A percentile compares a stretch with the other conserved stretches of the same genome.
These are phyloP conservation scores for Glossosoma conforme DNA, from an alignment of 1,140 invertebrate genomes.

Conservation along the genomic window DNA sequence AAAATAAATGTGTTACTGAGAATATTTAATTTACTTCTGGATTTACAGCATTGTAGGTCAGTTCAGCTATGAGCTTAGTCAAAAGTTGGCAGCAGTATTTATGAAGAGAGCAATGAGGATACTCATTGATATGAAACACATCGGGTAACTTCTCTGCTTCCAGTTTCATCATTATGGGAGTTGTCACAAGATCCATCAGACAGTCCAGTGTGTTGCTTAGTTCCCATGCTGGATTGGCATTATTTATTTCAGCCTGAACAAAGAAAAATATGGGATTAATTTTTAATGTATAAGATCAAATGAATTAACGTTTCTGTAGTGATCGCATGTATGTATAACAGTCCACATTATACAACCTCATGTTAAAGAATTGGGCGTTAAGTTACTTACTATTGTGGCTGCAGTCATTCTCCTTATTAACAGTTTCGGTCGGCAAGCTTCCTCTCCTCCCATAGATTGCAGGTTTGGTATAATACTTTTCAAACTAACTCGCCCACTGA, in stretches of 20 bases:
- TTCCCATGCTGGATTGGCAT: conserved; percentile 52
- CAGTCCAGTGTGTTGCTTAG: conserved; percentile 81
- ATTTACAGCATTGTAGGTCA: conserved; percentile 64
- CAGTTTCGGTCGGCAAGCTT: too few species aligned
- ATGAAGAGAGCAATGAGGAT: conserved; percentile 51
- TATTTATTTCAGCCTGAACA: background rate
- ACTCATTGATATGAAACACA: background rate
- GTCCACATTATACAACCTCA: too few species aligned
- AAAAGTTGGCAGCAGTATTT: conserved; percentile 82
- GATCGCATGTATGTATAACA: too few species aligned
- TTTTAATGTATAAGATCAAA: too few species aligned
- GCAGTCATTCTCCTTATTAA: too few species aligned
- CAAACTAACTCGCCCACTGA: conserved; percentile 12
- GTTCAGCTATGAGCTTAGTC: conserved; percentile 80
- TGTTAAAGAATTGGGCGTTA: too few species aligned
- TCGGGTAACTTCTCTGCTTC: background rate
- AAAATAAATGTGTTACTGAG: too few species aligned
- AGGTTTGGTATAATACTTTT: too few species aligned
- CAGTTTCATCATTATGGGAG: conserved; percentile 63
- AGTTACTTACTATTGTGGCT: too few species aligned
- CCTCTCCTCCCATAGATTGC: too few species aligned
- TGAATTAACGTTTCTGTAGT: too few species aligned
- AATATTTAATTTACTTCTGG: conserved; percentile 32
- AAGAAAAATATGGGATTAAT: too few species aligned
- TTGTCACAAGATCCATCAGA: conserved; percentile 73